These are phyloP conservation scores for Lasioglossum albipes DNA, from an alignment of 1,140 invertebrate species.

Conservation along the genomic window DNA sequence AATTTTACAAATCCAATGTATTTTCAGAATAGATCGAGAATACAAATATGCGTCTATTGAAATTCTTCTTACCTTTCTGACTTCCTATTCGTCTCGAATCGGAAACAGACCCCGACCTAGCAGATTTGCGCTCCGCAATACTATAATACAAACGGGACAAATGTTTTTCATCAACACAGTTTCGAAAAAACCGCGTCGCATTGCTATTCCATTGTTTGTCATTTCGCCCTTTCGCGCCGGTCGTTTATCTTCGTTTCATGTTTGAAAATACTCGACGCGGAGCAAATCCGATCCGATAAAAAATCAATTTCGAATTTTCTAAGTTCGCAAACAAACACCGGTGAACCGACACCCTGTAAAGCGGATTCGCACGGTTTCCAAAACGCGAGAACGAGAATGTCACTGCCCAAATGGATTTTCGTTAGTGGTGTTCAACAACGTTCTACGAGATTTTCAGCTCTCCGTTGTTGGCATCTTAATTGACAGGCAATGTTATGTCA, in stretches of 20 bases:
- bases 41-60: no score
- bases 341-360: neutral
- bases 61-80: no score
- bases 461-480: neutral
- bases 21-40: no score
- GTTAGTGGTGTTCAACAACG: neutral
- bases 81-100: no score
- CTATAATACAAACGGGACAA: no score
- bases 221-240: neutral
- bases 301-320: conserved; percentile 31
- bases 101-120: no score
- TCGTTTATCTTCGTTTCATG: neutral
- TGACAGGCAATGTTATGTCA: no score
- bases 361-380: neutral
- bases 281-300: conserved; percentile 12
- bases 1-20: no score
- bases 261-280: neutral
- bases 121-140: no score
- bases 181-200: neutral
- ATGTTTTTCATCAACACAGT: neutral
- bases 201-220: no score
- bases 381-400: neutral
- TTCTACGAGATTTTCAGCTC: neutral
- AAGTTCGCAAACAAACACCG: neutral
- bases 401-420: neutral